These are phyloP conservation scores for Hemibagrus wyckioides DNA, from an alignment of 2,113 vertebrate genomes.

Conservation along the genomic window DNA sequence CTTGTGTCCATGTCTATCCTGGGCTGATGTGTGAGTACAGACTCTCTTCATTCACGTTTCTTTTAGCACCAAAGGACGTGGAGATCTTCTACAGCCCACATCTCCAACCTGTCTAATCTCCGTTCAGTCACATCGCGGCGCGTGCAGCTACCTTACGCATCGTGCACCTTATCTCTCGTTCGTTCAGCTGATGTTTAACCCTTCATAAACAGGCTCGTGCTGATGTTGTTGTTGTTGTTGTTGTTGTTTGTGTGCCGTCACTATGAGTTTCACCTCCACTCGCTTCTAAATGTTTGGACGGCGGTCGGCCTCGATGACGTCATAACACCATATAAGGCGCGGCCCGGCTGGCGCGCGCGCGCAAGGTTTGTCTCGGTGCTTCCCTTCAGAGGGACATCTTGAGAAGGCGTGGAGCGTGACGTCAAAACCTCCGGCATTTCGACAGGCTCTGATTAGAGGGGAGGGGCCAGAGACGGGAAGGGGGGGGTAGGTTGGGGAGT, in stretches of 20 bases:
- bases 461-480: too few species aligned
- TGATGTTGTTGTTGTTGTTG: neutral
- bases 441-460: neutral
- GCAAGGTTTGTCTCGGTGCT: neutral
- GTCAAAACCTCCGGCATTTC: neutral
- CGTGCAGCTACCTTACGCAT: neutral
- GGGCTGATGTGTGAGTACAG: slow-evolving; percentile 72
- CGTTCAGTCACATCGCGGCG: neutral
- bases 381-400: neutral
- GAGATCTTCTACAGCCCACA: neutral
- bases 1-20: slow-evolving; percentile 37
- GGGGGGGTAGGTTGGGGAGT: neutral
- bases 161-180: neutral
- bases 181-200: neutral
- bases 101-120: neutral
- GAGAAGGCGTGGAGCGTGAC: neutral
- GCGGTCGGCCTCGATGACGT: slow-evolving; percentile 45
- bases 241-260: neutral
- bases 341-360: slow-evolving; percentile 21
- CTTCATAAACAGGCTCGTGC: neutral
- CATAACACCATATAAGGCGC: slow-evolving; percentile 51
- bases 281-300: slow-evolving; percentile 14
- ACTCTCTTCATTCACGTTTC: neutral
- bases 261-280: slow-evolving; percentile 1
- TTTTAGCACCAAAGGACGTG: neutral